phyloP scores from a whole-genome alignment of 1,140 invertebrate genomes.

The Coboldia fuscipes region DNA sequence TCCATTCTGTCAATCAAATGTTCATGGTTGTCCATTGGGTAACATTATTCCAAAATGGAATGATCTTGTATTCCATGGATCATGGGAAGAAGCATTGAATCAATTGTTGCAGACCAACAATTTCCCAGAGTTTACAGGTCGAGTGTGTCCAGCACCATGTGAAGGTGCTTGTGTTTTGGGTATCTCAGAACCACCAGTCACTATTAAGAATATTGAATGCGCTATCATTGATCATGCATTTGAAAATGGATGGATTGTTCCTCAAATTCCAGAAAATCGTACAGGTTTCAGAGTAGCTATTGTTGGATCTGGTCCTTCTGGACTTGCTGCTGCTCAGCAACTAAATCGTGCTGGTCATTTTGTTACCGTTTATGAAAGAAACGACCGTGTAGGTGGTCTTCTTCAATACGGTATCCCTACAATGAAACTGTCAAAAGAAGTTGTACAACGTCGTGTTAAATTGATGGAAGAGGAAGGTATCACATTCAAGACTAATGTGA shows the following conservation, averaged over 20 bases:
- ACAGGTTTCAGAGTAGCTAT: slow-evolving; percentile 78
- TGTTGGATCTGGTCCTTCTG: slow-evolving; percentile 90
- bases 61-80: slow-evolving; percentile 79
- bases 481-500: slow-evolving; percentile 67
- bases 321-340: slow-evolving; percentile 91
- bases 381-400: slow-evolving; percentile 78
- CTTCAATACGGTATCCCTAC: slow-evolving; percentile 95
- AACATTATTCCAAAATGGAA: slow-evolving; percentile 99
- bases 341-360: slow-evolving; percentile 74
- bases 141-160: slow-evolving; percentile 96
- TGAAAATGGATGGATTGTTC: slow-evolving; percentile 85
- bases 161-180: slow-evolving; percentile 95
- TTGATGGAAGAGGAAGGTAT: slow-evolving; percentile 82
- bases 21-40: slow-evolving; percentile 86
- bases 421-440: slow-evolving; percentile 89
- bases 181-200: slow-evolving; percentile 88
- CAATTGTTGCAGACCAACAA: slow-evolving; percentile 96
- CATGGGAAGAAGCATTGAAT: slow-evolving; percentile 92
- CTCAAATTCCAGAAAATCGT: slow-evolving; percentile 33
- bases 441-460: slow-evolving; percentile 75
- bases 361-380: slow-evolving; percentile 91
- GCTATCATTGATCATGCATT: slow-evolving; percentile 97
- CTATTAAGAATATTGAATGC: slow-evolving; percentile 98
- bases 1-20: slow-evolving; percentile 90
- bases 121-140: slow-evolving; percentile 97